phyloP scores from a whole-genome alignment of 2,797 vertebrate genomes.

The Nyctalus aviator region DNA sequence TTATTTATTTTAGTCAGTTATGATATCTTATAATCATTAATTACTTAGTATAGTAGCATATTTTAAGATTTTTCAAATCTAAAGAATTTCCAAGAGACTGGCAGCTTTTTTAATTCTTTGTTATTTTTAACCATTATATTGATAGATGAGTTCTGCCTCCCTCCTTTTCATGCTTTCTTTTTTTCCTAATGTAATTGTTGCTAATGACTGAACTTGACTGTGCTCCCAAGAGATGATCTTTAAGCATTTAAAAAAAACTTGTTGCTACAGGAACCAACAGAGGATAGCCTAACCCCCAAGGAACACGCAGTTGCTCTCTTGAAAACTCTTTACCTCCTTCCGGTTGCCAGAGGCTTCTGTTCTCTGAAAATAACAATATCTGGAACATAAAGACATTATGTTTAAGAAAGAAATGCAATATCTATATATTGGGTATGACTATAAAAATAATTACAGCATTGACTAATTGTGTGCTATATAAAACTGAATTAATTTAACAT shows the following conservation, averaged over 20 bases:
- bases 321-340: slow-evolving; percentile 41
- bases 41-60: background rate
- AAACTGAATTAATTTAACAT: slow-evolving; percentile 72
- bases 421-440: background rate
- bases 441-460: slow-evolving; percentile 32
- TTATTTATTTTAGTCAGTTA: background rate
- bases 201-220: slow-evolving; percentile 84
- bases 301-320: slow-evolving; percentile 15
- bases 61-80: background rate
- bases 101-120: slow-evolving; percentile 10
- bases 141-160: background rate
- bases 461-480: slow-evolving; percentile 61
- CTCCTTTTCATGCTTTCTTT: background rate
- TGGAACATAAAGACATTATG: slow-evolving; percentile 66
- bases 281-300: slow-evolving; percentile 44
- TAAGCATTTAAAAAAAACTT: slow-evolving; percentile 82
- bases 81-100: background rate
- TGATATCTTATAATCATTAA: background rate
- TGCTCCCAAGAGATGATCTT: slow-evolving; percentile 82
- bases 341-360: slow-evolving; percentile 13
- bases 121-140: background rate
- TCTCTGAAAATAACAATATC: slow-evolving; percentile 56
- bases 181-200: slow-evolving; percentile 72
- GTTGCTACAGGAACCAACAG: slow-evolving; percentile 87
- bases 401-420: slow-evolving; percentile 14